Evolutionary conservation across 2,797 vertebrate genomes (phyloP), one percentile per base, ranked within the genome.

Genomic region (Cynopterus sphinx): DNA sequence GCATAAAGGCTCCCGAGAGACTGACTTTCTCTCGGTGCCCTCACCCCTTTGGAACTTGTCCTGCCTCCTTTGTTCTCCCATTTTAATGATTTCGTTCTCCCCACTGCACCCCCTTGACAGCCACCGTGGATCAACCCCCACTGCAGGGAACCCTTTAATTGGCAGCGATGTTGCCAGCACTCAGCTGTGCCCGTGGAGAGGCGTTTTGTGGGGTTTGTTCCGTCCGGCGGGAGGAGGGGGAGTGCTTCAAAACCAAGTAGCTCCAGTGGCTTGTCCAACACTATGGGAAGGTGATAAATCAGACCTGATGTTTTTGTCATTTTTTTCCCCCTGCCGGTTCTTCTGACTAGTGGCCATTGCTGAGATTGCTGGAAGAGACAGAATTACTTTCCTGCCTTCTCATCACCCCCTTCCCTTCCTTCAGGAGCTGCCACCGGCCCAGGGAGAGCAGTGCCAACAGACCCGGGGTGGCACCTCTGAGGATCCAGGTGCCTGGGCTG

Each of bases 141-240:
- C 97, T 96, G 97, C 97, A 96, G 98, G 98, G 91, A 98, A 83
- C 96, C 89, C 97, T 98, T 98, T 98, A 98, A 98, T 98, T 98
- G 98, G 98, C 95, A 98, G 97, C 96, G 94, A 95, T 46, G 75
- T 97, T 97, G 97, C 96, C 98, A 96, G 94, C 24, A 74, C 96
- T 94, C 90, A 96, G 98, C 94, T 90, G 94, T 71, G 95, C 92
- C 92, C 97, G 94, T 96, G 93, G 97, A 98, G 91, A 98, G 65
- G 84, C 94, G 95, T 97, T 98, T 98, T 98, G 28, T 83, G 93
- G 97, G 95, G 97, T 98, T 90, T 97, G 97, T 98, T 98, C 97
- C 97, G 79, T 83, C 81, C 5, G 81, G 33, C 95, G 77, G 70
- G 87, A 83, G 75, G 95, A 53, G 93, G 96, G 24, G 28, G 53